Conservation (phyloP, 2,888 invertebrate species). For the Brachyptera putata region DNA sequence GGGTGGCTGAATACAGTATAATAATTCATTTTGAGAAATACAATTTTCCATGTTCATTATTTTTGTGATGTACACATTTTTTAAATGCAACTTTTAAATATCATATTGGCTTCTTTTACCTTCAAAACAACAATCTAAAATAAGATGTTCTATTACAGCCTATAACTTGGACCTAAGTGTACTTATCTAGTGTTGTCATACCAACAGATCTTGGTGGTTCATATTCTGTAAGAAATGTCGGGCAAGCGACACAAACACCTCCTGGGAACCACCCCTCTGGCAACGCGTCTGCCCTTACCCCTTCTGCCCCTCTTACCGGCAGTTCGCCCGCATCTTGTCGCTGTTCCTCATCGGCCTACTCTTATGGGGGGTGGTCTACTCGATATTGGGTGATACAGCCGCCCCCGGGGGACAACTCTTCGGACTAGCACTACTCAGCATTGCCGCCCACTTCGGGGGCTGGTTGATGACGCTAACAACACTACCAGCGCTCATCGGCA, state of each 20-base stretch:
- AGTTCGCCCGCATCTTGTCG: conserved; percentile 71
- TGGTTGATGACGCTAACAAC: conserved; percentile 75
- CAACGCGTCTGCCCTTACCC: conserved; percentile 77
- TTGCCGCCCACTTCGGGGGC: conserved; percentile 77
- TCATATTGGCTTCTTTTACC: no score
- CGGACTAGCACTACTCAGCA: conserved; percentile 66
- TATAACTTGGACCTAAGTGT: no score
- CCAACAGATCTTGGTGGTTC: conserved; percentile 76
- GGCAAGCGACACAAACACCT: conserved; percentile 45
- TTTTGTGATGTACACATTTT: no score
- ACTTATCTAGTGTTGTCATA: no score
- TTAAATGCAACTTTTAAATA: no score
- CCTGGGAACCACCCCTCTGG: conserved; percentile 82
- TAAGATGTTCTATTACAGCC: no score
- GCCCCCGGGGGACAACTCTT: conserved; percentile 83
- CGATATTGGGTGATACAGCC: conserved; percentile 67
- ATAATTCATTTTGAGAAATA: no score
- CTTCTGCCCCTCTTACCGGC: conserved; percentile 78
- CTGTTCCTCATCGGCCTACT: conserved; percentile 59
- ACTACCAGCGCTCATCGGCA: conserved; percentile 79
- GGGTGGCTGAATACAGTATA: no score
- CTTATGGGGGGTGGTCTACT: conserved; percentile 58
- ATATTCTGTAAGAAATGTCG: conserved; percentile 75
- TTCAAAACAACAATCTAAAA: no score
- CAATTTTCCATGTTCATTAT: no score